phyloP scores from a whole-genome alignment of 2,888 invertebrate species.

The Caenorhabditis afra region DNA sequence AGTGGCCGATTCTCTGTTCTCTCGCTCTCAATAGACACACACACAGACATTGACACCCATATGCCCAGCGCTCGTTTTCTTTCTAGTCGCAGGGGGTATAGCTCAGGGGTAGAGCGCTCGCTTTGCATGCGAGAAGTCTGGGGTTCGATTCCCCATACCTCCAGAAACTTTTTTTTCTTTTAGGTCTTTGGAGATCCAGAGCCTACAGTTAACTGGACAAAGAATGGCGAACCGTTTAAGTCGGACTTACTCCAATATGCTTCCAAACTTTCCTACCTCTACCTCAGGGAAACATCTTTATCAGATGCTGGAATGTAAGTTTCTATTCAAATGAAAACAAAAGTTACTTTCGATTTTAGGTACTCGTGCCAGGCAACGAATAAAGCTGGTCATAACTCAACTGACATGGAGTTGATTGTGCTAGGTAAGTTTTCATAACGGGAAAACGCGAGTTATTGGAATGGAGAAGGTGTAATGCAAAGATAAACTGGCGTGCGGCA shows the following conservation, averaged over 20 bases:
- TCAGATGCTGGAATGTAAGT: conserved; percentile 70
- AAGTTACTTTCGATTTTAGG: conserved; percentile 68
- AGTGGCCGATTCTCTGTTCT: neutral
- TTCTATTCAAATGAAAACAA: neutral
- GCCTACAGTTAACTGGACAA: conserved; percentile 81
- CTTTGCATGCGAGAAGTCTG: conserved; percentile 80
- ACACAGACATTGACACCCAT: neutral
- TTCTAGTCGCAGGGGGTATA: conserved; percentile 69
- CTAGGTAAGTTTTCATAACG: conserved; percentile 82
- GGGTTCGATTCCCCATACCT: conserved; percentile 78
- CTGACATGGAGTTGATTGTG: conserved; percentile 83
- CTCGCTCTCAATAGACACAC: neutral
- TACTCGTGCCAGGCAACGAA: conserved; percentile 84
- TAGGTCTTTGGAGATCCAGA: conserved; percentile 80
- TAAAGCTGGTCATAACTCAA: conserved; percentile 83
- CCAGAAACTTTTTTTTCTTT: conserved; percentile 57
- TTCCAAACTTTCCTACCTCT: conserved; percentile 68
- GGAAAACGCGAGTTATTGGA: neutral
- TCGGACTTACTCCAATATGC: conserved; percentile 66
- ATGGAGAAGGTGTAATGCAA: neutral
- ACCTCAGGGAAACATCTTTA: conserved; percentile 70
- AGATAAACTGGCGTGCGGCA: conserved; percentile 40
- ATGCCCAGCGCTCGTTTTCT: neutral
- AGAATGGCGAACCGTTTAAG: conserved; percentile 83
- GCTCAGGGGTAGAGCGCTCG: conserved; percentile 80